These are phyloP conservation scores for Coturnix japonica DNA, from an alignment of 2,113 vertebrate species.

Conservation along the genomic window DNA sequence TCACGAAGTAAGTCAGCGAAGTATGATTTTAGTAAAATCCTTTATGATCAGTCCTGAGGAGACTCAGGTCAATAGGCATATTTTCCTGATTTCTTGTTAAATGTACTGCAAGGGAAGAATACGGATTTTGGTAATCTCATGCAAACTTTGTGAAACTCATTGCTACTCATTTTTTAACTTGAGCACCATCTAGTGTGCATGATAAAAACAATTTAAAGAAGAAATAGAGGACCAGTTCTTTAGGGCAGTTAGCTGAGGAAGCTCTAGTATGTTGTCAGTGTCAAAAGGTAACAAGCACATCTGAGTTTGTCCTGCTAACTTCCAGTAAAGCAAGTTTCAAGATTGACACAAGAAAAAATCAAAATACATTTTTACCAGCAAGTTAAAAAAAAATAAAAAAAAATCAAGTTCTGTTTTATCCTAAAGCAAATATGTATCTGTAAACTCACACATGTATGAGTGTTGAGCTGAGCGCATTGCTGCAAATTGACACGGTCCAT, in stretches of 20 bases:
- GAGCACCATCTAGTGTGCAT: constrained; percentile 70
- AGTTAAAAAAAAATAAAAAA: neutral
- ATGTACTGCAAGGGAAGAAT: neutral
- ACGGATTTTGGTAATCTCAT: neutral
- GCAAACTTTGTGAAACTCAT: neutral
- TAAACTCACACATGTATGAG: neutral
- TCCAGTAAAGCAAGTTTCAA: neutral
- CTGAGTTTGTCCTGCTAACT: neutral
- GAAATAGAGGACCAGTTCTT: neutral
- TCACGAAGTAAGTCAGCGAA: neutral
- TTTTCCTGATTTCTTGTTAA: neutral
- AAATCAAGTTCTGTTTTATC: neutral
- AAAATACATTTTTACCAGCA: neutral
- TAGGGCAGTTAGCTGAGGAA: neutral
- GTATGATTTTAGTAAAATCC: neutral
- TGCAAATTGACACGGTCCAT: neutral
- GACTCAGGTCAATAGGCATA: neutral
- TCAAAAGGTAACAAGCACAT: neutral
- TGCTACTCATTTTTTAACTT: constrained; percentile 46
- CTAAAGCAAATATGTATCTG: neutral
- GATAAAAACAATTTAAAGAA: constrained; percentile 8
- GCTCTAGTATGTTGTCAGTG: neutral
- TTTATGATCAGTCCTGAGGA: neutral
- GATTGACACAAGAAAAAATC: neutral
- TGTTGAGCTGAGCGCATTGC: neutral